These are phyloP conservation scores for Parapristionchus giblindavisi DNA, from an alignment of 2,888 invertebrate species.

Conservation along the genomic window DNA sequence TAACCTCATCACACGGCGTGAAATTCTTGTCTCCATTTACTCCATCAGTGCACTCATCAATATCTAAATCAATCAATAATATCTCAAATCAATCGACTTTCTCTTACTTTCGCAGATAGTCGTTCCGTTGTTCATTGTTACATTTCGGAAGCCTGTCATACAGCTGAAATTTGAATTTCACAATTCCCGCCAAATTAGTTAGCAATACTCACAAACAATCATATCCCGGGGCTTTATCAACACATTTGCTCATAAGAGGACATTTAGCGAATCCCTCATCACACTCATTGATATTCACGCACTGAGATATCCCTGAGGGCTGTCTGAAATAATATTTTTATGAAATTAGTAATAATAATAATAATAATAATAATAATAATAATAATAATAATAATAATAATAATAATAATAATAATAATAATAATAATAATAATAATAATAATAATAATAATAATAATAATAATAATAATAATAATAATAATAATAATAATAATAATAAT, in stretches of 20 bases:
- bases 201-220: constrained; percentile 6
- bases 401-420: background rate
- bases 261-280: constrained; percentile 35
- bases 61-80: background rate
- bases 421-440: background rate
- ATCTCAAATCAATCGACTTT: background rate
- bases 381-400: background rate
- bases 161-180: background rate
- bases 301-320: constrained; percentile 31
- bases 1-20: constrained; percentile 24
- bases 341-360: too few species aligned
- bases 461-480: background rate
- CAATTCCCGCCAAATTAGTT: background rate
- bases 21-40: constrained; percentile 20
- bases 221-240: constrained; percentile 32
- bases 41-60: constrained; percentile 34
- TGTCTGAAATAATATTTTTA: constrained; percentile 2
- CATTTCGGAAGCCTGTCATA: constrained; percentile 23
- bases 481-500: background rate
- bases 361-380: background rate
- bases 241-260: constrained; percentile 37
- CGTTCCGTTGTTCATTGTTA: constrained; percentile 4
- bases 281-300: constrained; percentile 40
- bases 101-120: constrained; percentile 24
- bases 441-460: background rate